phyloP scores from a whole-genome alignment of 2,113 vertebrate genomes.

The Ranitomeya variabilis region DNA sequence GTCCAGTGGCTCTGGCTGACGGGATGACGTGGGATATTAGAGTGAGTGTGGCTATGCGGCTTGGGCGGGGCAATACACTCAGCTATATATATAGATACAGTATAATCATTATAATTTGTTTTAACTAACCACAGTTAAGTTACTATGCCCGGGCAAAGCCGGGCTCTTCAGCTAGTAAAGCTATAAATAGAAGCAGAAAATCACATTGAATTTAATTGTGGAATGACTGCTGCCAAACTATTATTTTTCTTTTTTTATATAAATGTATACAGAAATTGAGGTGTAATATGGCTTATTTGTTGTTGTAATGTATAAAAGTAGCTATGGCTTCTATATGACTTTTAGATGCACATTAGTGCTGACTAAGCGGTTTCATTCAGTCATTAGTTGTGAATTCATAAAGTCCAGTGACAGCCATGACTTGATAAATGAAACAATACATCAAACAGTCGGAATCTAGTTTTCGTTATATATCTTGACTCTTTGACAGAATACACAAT shows the following conservation, averaged over 20 bases:
- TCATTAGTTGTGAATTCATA: conserved; percentile 52
- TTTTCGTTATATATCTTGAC: conserved; percentile 54
- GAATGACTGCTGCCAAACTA: background rate
- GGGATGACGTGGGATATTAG: too few relatives aligned
- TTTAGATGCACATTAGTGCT: conserved; percentile 36
- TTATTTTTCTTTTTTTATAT: background rate
- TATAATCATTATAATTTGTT: too few relatives aligned
- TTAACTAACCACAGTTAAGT: too few relatives aligned
- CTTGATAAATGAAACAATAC: conserved; percentile 50
- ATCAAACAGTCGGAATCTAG: conserved; percentile 45
- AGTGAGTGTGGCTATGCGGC: too few relatives aligned
- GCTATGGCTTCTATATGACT: background rate
- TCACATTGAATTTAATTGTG: background rate
- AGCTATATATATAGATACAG: too few relatives aligned
- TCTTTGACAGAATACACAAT: conserved; percentile 47
- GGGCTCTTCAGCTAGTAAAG: background rate
- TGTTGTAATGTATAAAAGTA: background rate
- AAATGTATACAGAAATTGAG: background rate
- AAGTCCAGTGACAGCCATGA: conserved; percentile 44
- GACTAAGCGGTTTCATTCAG: conserved; percentile 46
- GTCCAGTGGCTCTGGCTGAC: too few relatives aligned
- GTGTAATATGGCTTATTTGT: conserved; percentile 6
- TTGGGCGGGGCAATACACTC: too few relatives aligned
- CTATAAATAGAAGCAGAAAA: background rate
- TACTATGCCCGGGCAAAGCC: too few relatives aligned